Evolutionary conservation across 1,140 invertebrate genomes (phyloP).

Genomic region (Latrodectus geometricus): DNA sequence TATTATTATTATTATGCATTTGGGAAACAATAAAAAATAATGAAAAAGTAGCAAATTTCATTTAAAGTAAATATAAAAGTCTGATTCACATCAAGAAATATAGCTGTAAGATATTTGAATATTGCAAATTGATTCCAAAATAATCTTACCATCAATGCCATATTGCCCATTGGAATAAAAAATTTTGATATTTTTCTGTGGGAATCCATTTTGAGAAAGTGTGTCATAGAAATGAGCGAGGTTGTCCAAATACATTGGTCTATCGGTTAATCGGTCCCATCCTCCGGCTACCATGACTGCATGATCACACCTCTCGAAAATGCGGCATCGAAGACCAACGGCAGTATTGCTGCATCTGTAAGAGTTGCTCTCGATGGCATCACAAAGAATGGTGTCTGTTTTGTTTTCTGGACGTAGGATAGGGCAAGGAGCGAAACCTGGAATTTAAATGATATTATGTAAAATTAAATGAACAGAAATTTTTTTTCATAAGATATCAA

Average conservation of each 20-base stretch:
- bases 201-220: slow-evolving; percentile 71
- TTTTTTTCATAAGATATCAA: not conserved
- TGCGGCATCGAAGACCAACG: slow-evolving; percentile 70
- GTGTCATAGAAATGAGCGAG: slow-evolving; percentile 69
- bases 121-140: too few relatives aligned
- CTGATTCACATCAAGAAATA: too few relatives aligned
- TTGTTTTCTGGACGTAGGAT: slow-evolving; percentile 68
- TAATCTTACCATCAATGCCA: slow-evolving; percentile 12
- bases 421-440: slow-evolving; percentile 70
- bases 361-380: slow-evolving; percentile 71
- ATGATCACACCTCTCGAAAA: slow-evolving; percentile 73
- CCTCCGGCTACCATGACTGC: slow-evolving; percentile 73
- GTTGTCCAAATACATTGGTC: slow-evolving; percentile 67
- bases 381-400: slow-evolving; percentile 69
- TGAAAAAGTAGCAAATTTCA: too few relatives aligned
- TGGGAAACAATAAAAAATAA: too few relatives aligned
- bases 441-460: slow-evolving; percentile 17
- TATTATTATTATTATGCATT: too few relatives aligned
- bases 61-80: too few relatives aligned
- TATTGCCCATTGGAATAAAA: slow-evolving; percentile 73
- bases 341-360: slow-evolving; percentile 71
- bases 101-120: too few relatives aligned
- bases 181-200: slow-evolving; percentile 71
- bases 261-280: slow-evolving; percentile 72
- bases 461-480: not conserved